Evolutionary conservation across 2,888 invertebrate genomes (phyloP), one percentile per base, ranked within the genome.

Genomic region (Tetrapedia diversipes): DNA sequence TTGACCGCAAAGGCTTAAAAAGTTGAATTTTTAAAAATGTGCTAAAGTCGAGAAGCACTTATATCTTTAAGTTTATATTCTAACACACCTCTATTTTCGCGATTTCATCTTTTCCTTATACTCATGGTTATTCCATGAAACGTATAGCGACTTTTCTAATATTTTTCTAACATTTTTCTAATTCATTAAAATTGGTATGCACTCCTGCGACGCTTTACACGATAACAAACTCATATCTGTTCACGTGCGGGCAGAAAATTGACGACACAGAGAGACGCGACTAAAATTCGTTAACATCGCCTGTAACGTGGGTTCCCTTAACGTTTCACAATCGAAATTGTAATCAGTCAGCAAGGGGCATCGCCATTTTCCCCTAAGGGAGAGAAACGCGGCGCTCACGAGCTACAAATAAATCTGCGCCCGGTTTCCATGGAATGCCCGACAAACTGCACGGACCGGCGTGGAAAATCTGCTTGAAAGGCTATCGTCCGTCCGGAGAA

Each of bases 321-420:
- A 10, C 2, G 32, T 10, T n/a, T 14, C 22, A 2, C 22, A 16
- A 39, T 39, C 37, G 37, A 39, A 39, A 56, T 39, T 8, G 37
- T 16, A 37, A 24, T 37, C 24, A 24, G 24, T 24, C 29, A 16
- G 39, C n/a, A 56, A 7, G 2, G 10, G 7, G 4, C 24, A 37
- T 56, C 56, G 37, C 37, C 3, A 14, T 24, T 56, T 16, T 24
- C 22, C 16, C 4, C 19, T 7, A 7, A 22, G 22, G n/a, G 2
- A 22, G 22, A n/a, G 6, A n/a, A n/a, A 7, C 14, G 54, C 37
- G 22, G 19, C 34, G 19, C 22, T 54, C 34, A 37, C 34, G 34
- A 16, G 22, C 19, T 8, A 11, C 61, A 16, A 56, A 67, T 41
- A 49, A 64, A 51, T 57, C 51, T 51, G 22, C 47, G 41, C 63